A percentile compares a stretch with the other conserved stretches of the same genome.
phyloP scores from a whole-genome alignment of 2,888 invertebrate species.

The Scrobipalpa atriplicella region DNA sequence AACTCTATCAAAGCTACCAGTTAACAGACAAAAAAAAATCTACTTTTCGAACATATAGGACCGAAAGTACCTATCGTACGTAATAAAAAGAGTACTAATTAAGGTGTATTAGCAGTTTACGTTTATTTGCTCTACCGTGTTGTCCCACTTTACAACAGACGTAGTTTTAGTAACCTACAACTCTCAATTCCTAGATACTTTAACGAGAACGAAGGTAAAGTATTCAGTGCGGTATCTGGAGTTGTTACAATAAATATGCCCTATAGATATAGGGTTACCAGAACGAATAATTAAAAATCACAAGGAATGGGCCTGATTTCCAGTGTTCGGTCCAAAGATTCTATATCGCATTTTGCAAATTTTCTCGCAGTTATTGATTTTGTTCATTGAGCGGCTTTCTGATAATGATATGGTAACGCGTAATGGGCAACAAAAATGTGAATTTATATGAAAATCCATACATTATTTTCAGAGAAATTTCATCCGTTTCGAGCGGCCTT shows the following conservation, averaged over 20 bases:
- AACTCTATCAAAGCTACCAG: neutral
- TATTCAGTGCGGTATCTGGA: constrained; percentile 2
- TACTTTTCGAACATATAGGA: neutral
- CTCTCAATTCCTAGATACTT: constrained; percentile 17
- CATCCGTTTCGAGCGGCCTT: too few species aligned
- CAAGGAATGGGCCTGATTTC: too few species aligned
- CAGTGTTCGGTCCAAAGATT: too few species aligned
- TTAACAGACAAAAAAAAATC: neutral
- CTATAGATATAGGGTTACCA: constrained; percentile 28
- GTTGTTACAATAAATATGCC: constrained; percentile 2
- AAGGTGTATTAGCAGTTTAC: neutral
- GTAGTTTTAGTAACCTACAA: constrained; percentile 6
- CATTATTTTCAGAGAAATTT: too few species aligned
- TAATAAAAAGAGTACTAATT: neutral
- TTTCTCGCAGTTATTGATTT: too few species aligned
- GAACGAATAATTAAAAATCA: too few species aligned
- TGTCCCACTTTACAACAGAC: constrained; percentile 14
- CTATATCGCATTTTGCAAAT: too few species aligned
- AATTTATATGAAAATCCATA: too few species aligned
- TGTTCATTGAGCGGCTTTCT: too few species aligned
- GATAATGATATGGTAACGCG: too few species aligned
- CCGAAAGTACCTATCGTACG: neutral
- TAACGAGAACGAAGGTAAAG: constrained; percentile 10
- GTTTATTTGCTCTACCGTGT: constrained; percentile 4
- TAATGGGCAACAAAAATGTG: too few species aligned